Evolutionary conservation across 2,113 vertebrate genomes (phyloP).

Genomic region (Myrmophylax atrothorax): DNA sequence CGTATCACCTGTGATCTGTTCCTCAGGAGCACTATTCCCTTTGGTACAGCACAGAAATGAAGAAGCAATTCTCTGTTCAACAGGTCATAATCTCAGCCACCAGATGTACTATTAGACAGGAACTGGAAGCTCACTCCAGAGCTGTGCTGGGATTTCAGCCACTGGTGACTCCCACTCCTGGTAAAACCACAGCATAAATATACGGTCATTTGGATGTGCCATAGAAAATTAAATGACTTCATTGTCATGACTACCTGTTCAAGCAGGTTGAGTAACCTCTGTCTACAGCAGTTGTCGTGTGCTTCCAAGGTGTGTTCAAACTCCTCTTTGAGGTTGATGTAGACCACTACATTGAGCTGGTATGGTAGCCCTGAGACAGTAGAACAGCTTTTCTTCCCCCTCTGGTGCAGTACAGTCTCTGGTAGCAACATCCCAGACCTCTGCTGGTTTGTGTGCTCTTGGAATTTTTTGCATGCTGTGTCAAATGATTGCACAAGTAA

Average conservation of each 20-base stretch:
- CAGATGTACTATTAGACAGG: neutral
- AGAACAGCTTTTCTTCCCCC: neutral
- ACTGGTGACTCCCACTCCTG: neutral
- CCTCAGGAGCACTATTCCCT: neutral
- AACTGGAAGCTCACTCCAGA: neutral
- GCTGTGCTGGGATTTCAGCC: neutral
- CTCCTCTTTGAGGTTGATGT: neutral
- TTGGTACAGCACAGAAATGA: neutral
- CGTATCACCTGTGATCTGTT: neutral
- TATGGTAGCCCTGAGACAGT: neutral
- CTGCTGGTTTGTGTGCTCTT: constrained; percentile 2
- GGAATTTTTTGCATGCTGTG: constrained; percentile 4
- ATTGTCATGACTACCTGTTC: neutral
- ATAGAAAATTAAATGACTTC: neutral
- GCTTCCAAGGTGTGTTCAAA: neutral
- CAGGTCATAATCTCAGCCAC: neutral
- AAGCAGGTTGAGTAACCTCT: neutral
- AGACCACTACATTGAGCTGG: neutral
- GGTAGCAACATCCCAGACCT: neutral
- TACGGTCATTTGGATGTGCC: neutral
- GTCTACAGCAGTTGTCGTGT: neutral
- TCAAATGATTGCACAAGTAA: constrained; percentile 33
- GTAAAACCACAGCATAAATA: neutral
- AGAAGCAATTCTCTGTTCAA: neutral
- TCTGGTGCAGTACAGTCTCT: neutral